Conservation (phyloP, 1,140 invertebrate species). For the Sitodiplosis mosellana region DNA sequence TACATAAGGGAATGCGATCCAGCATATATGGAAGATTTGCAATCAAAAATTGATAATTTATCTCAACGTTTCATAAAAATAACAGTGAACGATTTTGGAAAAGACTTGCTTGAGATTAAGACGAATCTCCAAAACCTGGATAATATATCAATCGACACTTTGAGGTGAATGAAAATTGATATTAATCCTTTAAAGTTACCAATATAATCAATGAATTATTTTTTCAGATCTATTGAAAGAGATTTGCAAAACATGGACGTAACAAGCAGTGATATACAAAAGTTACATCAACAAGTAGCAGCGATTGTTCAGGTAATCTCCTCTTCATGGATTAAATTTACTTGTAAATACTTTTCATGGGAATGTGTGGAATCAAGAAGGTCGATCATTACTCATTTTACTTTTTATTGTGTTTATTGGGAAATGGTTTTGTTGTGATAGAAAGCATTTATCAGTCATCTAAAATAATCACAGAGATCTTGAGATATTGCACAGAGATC, state of each 20-base stretch:
- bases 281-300: conserved; percentile 23
- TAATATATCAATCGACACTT: conserved; percentile 21
- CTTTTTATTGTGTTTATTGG: too few species aligned
- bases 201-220: too few species aligned
- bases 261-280: conserved; percentile 21
- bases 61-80: conserved; percentile 18
- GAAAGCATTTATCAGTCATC: too few species aligned
- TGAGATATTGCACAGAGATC: too few species aligned
- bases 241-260: conserved; percentile 23
- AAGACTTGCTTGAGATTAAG: conserved; percentile 21
- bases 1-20: conserved; percentile 47
- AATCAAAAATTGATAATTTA: conserved; percentile 31
- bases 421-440: too few species aligned
- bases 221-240: conserved; percentile 19
- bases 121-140: conserved; percentile 22
- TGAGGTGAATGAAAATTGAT: conserved; percentile 11
- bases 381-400: conserved; percentile 2
- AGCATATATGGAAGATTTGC: conserved; percentile 38
- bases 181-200: too few species aligned
- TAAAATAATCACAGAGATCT: too few species aligned
- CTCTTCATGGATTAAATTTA: too few species aligned
- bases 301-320: conserved; percentile 21
- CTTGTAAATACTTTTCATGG: too few species aligned
- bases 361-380: conserved; percentile 1
- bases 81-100: conserved; percentile 19